These are phyloP conservation scores for Holotrichia oblita DNA, from an alignment of 1,140 invertebrate genomes.

Conservation along the genomic window DNA sequence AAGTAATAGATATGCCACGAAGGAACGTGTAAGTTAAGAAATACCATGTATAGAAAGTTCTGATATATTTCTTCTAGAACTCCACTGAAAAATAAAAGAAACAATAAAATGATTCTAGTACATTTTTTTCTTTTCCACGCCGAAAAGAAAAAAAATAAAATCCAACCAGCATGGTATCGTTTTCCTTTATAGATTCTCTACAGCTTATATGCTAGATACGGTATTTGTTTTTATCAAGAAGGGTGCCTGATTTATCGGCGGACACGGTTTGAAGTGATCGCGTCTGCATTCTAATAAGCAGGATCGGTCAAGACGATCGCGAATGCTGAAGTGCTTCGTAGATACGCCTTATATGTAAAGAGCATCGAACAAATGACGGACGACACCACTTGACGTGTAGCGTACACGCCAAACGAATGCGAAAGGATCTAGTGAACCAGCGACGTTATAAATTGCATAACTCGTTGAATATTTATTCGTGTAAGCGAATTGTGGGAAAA, in stretches of 20 bases:
- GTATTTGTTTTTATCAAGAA: neutral
- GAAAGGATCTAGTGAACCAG: neutral
- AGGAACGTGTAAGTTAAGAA: no score
- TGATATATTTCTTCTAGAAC: no score
- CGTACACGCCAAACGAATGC: neutral
- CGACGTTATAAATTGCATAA: conserved; percentile 27
- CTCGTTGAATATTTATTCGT: conserved; percentile 28
- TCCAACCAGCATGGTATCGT: neutral
- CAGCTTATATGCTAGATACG: neutral
- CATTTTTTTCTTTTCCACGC: neutral
- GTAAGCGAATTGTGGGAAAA: conserved; percentile 14
- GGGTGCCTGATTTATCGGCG: conserved; percentile 1
- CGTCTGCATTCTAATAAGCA: conserved; percentile 17
- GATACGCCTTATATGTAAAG: conserved; percentile 20
- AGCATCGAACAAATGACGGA: conserved; percentile 17
- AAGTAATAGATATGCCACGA: no score
- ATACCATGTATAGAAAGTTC: no score
- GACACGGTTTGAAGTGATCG: neutral
- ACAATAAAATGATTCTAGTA: neutral
- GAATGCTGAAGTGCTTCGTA: neutral
- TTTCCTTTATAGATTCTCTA: neutral
- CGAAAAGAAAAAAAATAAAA: conserved; percentile 3
- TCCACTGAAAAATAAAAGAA: neutral
- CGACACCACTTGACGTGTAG: neutral
- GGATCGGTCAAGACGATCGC: neutral